Conservation (phyloP, 2,797 vertebrate genomes). For the Ctenopoma multispine region DNA sequence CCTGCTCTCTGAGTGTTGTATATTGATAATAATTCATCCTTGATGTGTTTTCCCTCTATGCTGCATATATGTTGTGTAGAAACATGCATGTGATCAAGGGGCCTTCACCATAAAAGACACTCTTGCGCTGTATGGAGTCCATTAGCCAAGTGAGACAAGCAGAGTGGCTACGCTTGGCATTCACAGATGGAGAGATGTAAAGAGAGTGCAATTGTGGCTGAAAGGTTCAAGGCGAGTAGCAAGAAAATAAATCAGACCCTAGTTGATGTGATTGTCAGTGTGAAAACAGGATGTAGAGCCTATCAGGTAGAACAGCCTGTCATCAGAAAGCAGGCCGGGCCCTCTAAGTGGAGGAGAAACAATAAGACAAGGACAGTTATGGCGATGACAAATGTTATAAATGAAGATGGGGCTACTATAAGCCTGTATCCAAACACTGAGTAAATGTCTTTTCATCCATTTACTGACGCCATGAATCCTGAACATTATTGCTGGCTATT, state of each 20-base stretch:
- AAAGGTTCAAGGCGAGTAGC: constrained; percentile 79
- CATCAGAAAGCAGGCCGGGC: constrained; percentile 23
- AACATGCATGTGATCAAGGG: constrained; percentile 63
- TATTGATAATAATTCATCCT: constrained; percentile 57
- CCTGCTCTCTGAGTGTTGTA: constrained; percentile 44
- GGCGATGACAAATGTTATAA: constrained; percentile 52
- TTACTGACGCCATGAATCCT: constrained; percentile 2
- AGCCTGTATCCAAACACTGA: constrained; percentile 31
- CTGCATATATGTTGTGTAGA: constrained; percentile 51
- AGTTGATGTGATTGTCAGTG: constrained; percentile 57
- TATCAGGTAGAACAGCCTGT: constrained; percentile 52
- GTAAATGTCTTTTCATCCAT: constrained; percentile 16
- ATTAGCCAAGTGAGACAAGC: constrained; percentile 67
- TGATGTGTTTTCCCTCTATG: constrained; percentile 39
- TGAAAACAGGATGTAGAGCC: constrained; percentile 62
- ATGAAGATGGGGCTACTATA: constrained; percentile 43
- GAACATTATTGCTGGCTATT: not conserved
- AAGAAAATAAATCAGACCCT: constrained; percentile 74
- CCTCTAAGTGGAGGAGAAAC: constrained; percentile 25
- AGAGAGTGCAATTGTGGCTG: constrained; percentile 59
- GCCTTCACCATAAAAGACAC: constrained; percentile 59
- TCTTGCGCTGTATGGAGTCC: constrained; percentile 44
- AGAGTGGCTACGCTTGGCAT: constrained; percentile 42
- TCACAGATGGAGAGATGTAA: constrained; percentile 65
- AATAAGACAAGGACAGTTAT: constrained; percentile 49